Percentiles rank a stretch among this genome's conserved stretches.
Conservation (phyloP, 2,113 vertebrate genomes). For the Tupaia tana region DNA sequence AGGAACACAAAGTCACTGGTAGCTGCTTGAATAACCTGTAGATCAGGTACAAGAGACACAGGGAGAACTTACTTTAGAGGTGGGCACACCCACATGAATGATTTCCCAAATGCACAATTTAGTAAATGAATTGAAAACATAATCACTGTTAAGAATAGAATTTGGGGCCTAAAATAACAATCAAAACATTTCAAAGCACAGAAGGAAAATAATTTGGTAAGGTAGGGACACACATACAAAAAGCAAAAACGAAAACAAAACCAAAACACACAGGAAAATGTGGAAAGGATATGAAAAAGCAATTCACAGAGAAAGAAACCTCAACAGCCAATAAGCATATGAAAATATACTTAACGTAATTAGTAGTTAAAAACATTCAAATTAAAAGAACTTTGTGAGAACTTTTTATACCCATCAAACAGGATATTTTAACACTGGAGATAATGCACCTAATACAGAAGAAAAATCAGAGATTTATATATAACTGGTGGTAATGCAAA, state of each 20-base stretch:
- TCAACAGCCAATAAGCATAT: conserved; percentile 28
- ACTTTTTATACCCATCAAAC: background rate
- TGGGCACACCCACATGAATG: background rate
- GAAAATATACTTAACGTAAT: conserved; percentile 25
- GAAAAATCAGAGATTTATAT: background rate
- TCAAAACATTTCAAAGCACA: conserved; percentile 4
- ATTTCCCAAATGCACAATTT: conserved; percentile 19
- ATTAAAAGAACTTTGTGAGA: background rate
- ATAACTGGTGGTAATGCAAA: background rate
- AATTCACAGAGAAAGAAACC: background rate
- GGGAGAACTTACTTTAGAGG: background rate
- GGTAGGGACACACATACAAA: background rate
- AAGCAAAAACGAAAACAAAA: too few species aligned
- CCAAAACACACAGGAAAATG: background rate
- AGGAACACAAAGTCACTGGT: background rate
- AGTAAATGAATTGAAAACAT: conserved; percentile 22
- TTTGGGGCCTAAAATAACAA: conserved; percentile 11
- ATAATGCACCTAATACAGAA: background rate
- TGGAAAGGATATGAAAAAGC: background rate
- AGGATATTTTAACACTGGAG: background rate
- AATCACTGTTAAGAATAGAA: background rate
- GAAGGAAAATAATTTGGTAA: background rate
- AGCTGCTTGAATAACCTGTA: background rate
- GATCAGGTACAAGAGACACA: background rate
- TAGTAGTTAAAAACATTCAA: conserved; percentile 43